A percentile compares a stretch with the other conserved stretches of the same genome.
Evolutionary conservation across 1,140 invertebrate species (phyloP).

Genomic region (Radopholus similis): DNA sequence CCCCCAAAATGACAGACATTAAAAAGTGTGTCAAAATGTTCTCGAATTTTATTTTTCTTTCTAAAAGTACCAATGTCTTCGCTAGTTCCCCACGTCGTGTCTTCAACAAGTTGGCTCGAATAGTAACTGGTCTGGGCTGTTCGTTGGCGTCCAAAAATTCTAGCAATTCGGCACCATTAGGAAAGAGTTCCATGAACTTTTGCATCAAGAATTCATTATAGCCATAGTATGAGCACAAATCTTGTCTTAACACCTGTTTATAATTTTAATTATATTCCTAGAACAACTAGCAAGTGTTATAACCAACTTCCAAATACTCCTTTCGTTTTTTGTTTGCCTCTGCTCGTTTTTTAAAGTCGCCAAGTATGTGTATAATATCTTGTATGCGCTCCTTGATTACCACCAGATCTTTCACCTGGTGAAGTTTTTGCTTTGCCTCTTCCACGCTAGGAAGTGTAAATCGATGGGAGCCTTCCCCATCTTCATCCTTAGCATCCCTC

Average conservation of each 20-base stretch:
- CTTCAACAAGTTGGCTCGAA: conserved; percentile 91
- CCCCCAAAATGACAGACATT: too few species aligned
- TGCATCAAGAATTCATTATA: conserved; percentile 96
- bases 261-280: conserved; percentile 61
- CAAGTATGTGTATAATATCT: conserved; percentile 74
- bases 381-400: conserved; percentile 86
- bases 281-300: conserved; percentile 1
- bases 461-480: too few species aligned
- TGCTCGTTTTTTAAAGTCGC: conserved; percentile 79
- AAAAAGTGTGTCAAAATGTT: not conserved
- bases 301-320: conserved; percentile 69
- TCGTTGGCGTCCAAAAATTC: conserved; percentile 97
- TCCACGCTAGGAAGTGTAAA: too few species aligned
- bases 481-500: too few species aligned
- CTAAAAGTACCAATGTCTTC: conserved; percentile 67
- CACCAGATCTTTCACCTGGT: too few species aligned
- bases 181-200: conserved; percentile 86
- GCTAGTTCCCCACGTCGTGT: conserved; percentile 86
- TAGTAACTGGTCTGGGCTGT: conserved; percentile 85
- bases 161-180: conserved; percentile 68
- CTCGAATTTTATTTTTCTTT: not conserved
- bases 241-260: conserved; percentile 61
- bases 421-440: too few species aligned
- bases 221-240: conserved; percentile 76
- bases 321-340: conserved; percentile 71